A percentile compares a stretch with the other conserved stretches of the same genome.
Evolutionary conservation across 2,888 invertebrate genomes (phyloP).

Genomic region (Scaptodrosophila latifasciaeformis): DNA sequence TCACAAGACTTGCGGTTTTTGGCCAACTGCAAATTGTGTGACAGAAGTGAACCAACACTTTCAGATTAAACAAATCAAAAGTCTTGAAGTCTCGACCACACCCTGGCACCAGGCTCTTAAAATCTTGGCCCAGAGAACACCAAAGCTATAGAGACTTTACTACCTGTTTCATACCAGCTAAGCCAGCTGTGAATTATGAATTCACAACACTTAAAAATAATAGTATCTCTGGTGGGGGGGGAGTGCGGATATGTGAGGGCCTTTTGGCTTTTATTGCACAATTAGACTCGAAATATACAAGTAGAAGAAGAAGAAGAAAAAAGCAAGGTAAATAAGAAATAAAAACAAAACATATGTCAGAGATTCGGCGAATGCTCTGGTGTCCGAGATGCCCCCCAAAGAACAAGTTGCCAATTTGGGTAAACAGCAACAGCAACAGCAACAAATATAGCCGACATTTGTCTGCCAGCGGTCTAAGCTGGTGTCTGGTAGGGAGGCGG

Average conservation of each 20-base stretch:
- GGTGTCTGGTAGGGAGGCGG: conserved; percentile 5
- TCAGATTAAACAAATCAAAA: too few species aligned
- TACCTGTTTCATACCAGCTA: background rate
- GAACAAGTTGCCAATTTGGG: conserved; percentile 55
- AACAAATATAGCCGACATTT: background rate
- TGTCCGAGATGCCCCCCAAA: conserved; percentile 16
- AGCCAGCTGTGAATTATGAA: conserved; percentile 9
- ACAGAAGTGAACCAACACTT: too few species aligned
- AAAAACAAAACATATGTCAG: conserved; percentile 13
- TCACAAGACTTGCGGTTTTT: conserved; percentile 5
- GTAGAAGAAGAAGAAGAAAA: conserved; percentile 22
- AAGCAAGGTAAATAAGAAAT: conserved; percentile 5
- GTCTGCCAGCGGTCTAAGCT: conserved; percentile 5
- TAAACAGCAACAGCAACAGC: conserved; percentile 11
- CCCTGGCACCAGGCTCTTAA: background rate
- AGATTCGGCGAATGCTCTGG: conserved; percentile 13
- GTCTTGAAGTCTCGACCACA: too few species aligned
- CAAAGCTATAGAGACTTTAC: background rate
- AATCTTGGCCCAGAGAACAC: conserved; percentile 27
- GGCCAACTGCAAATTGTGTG: conserved; percentile 13
- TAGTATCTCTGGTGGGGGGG: background rate
- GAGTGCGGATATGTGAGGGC: background rate
- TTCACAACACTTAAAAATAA: conserved; percentile 1
- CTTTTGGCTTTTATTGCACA: conserved; percentile 46
- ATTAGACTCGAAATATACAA: conserved; percentile 21